Conservation (phyloP, 2,113 vertebrate genomes). For the Ginglymostoma cirratum region DNA sequence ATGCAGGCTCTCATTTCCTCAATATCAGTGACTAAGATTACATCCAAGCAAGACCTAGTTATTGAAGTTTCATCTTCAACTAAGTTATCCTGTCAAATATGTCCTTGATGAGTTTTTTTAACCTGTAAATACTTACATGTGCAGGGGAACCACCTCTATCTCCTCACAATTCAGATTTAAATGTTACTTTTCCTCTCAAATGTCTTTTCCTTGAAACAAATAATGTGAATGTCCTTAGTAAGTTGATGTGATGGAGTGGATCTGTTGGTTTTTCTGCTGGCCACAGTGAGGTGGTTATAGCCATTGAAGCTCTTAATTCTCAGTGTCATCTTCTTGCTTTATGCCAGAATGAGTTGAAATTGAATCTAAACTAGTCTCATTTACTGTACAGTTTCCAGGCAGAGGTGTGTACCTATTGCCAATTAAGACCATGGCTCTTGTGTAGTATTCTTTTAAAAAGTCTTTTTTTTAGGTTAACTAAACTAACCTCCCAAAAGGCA, state of each 20-base stretch:
- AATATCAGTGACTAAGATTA: background rate
- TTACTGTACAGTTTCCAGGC: background rate
- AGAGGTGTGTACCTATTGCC: background rate
- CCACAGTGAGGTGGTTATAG: background rate
- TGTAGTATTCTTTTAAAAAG: background rate
- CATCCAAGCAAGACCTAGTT: background rate
- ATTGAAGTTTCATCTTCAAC: background rate
- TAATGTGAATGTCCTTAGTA: background rate
- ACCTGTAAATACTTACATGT: background rate
- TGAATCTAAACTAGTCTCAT: background rate
- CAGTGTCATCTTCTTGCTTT: background rate
- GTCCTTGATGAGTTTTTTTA: background rate
- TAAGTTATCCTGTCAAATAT: background rate
- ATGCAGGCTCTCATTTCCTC: background rate
- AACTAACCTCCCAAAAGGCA: background rate
- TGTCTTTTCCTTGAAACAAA: background rate
- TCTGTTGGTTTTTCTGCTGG: background rate
- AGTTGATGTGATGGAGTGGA: background rate
- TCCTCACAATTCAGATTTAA: background rate
- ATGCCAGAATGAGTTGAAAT: background rate
- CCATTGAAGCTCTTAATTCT: background rate
- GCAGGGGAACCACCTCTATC: background rate
- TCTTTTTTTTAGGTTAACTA: background rate
- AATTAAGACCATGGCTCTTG: background rate
- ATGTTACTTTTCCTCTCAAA: background rate